phyloP scores from a whole-genome alignment of 2,113 vertebrate genomes.

The Tapirus terrestris region DNA sequence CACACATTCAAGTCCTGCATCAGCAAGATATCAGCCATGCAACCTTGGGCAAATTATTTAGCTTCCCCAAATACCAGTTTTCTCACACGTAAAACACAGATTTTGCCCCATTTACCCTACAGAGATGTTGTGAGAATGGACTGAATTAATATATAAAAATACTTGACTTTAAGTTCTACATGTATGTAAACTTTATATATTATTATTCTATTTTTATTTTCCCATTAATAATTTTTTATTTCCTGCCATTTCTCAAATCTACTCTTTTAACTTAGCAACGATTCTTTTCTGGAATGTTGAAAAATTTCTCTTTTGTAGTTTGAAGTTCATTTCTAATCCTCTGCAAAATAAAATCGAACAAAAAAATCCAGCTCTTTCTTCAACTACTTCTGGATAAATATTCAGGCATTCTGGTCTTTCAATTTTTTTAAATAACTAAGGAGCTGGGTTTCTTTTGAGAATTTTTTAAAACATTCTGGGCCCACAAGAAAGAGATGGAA shows the following conservation, averaged over 20 bases:
- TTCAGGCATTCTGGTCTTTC: neutral
- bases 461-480: neutral
- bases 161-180: neutral
- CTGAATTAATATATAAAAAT: neutral
- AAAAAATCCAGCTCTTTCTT: neutral
- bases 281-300: constrained; percentile 1
- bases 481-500: neutral
- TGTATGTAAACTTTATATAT: neutral
- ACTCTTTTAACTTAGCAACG: neutral
- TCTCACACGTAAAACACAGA: neutral
- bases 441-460: neutral
- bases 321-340: constrained; percentile 32
- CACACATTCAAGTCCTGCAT: neutral
- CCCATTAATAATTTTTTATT: neutral
- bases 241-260: neutral
- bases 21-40: neutral
- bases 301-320: neutral
- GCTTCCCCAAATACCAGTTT: neutral
- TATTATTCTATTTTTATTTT: constrained; percentile 19
- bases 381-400: constrained; percentile 6
- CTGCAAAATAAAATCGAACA: neutral
- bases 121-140: neutral
- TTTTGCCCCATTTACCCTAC: neutral
- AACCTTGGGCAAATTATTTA: neutral
- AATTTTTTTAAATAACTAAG: neutral